These are phyloP conservation scores for Oreochromis spilurus DNA, from an alignment of 2,113 vertebrate genomes.

Conservation along the genomic window DNA sequence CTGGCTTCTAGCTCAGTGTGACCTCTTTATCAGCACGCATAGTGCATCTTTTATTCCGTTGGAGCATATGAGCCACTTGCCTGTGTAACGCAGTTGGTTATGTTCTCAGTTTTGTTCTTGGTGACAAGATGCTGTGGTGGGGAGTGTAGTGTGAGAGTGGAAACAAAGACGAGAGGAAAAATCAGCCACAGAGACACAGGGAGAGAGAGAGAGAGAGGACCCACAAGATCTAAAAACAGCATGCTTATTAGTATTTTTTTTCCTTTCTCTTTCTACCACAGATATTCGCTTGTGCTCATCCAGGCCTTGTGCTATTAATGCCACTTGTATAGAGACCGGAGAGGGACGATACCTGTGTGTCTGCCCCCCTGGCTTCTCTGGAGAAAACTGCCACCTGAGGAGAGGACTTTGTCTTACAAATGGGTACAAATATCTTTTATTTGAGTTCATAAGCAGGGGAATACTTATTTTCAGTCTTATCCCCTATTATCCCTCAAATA, in stretches of 20 bases:
- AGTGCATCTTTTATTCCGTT: not conserved
- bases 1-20: not conserved
- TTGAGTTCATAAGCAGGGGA: not conserved
- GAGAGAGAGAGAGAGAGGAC: not conserved
- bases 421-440: conserved; percentile 67
- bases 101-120: conserved; percentile 20
- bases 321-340: conserved; percentile 83
- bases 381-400: conserved; percentile 78
- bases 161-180: not conserved
- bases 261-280: conserved; percentile 44
- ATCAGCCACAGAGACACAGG: not conserved
- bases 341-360: conserved; percentile 81
- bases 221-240: conserved; percentile 22
- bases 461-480: not conserved
- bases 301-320: conserved; percentile 81
- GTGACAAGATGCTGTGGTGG: conserved; percentile 18
- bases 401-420: conserved; percentile 78
- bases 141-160: not conserved
- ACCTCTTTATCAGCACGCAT: conserved; percentile 1
- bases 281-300: conserved; percentile 81
- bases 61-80: not conserved
- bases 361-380: conserved; percentile 78
- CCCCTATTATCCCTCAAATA: not conserved
- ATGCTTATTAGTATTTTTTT: not conserved
- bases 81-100: not conserved